Percentiles rank a stretch among this genome's conserved stretches.
Conservation (phyloP, 2,113 vertebrate species). For the Phycodurus eques region DNA sequence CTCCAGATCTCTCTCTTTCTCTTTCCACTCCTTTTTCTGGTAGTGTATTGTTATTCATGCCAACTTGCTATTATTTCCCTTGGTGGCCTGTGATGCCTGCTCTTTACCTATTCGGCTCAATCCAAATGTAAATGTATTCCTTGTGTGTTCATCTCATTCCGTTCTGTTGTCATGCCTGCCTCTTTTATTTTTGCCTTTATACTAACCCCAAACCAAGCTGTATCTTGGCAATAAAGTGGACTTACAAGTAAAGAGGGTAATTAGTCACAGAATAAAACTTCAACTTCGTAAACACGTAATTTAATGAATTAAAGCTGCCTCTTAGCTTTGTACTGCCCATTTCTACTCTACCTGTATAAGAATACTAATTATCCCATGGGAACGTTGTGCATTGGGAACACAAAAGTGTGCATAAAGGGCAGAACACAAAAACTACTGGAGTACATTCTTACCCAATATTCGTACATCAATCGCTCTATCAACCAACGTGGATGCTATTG, state of each 20-base stretch:
- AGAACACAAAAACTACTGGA: too few relatives aligned
- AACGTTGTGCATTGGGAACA: too few relatives aligned
- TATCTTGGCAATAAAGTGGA: not conserved
- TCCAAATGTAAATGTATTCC: not conserved
- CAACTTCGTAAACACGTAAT: too few relatives aligned
- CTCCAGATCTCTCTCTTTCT: not conserved
- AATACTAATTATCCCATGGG: too few relatives aligned
- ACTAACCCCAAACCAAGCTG: not conserved
- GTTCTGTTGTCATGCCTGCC: not conserved
- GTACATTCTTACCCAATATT: too few relatives aligned
- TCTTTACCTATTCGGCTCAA: not conserved
- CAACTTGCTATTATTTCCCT: not conserved
- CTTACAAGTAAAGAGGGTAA: not conserved
- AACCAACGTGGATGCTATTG: too few relatives aligned
- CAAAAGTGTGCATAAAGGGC: too few relatives aligned
- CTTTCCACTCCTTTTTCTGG: not conserved
- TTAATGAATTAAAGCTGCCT: too few relatives aligned
- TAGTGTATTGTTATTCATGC: not conserved
- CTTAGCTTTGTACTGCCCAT: too few relatives aligned
- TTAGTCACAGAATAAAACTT: not conserved
- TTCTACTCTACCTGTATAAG: too few relatives aligned
- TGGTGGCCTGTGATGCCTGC: not conserved
- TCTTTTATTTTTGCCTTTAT: not conserved
- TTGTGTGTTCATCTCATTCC: not conserved
- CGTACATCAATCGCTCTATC: too few relatives aligned